phyloP scores from a whole-genome alignment of 2,888 invertebrate genomes.

The Rhodophaea formosa region DNA sequence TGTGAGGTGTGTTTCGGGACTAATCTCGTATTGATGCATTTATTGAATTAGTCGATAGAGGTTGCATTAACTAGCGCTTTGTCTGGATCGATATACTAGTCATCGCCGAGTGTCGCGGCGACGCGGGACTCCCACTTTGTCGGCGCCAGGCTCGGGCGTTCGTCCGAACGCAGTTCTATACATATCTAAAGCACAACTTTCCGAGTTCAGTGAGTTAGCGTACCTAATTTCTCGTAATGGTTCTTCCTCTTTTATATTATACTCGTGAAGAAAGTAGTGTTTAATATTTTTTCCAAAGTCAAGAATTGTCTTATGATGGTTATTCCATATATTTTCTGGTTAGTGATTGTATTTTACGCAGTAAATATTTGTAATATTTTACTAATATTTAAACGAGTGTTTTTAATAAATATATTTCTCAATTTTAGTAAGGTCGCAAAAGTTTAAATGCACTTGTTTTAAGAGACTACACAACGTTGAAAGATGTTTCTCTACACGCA shows the following conservation, averaged over 20 bases:
- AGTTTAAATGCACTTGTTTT: not conserved
- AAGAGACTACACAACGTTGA: not conserved
- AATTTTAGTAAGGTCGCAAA: not conserved
- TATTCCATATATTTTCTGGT: conserved; percentile 64
- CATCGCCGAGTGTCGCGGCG: conserved; percentile 28
- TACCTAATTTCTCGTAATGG: conserved; percentile 42
- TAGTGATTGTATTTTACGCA: conserved; percentile 52
- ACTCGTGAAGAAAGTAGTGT: conserved; percentile 34
- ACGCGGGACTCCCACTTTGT: not conserved
- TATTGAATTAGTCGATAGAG: conserved; percentile 41
- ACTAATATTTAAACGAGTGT: conserved; percentile 21
- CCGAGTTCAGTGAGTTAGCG: conserved; percentile 38
- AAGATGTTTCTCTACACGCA: not conserved
- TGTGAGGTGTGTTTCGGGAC: conserved; percentile 31
- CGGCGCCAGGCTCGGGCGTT: not conserved
- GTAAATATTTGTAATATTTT: conserved; percentile 26
- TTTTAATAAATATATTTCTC: not conserved
- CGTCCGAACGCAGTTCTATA: conserved; percentile 33
- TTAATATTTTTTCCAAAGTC: conserved; percentile 28
- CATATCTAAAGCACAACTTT: conserved; percentile 48
- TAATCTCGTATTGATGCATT: conserved; percentile 48
- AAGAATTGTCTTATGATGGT: conserved; percentile 53
- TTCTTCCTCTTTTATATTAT: conserved; percentile 48
- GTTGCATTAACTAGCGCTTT: conserved; percentile 46
- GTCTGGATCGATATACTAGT: conserved; percentile 48